Percentiles rank a stretch among this genome's conserved stretches.
phyloP scores from a whole-genome alignment of 64 coral and sea anemone species.

The Trachythela sp. region DNA sequence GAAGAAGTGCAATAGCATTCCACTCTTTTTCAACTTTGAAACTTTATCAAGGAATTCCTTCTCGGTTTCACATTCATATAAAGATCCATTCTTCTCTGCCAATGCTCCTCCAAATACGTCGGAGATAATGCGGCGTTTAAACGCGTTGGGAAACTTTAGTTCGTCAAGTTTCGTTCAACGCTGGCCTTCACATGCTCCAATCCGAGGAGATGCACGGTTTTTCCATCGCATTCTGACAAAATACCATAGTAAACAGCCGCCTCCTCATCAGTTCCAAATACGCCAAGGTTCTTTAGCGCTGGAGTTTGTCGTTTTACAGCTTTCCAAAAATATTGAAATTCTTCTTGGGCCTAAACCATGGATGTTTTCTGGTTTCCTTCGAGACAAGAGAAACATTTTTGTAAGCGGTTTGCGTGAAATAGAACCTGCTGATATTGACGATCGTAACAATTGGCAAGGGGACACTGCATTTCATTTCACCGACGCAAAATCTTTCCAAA shows the following conservation, averaged over 20 bases:
- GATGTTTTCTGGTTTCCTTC: conserved; percentile 36
- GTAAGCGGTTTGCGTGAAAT: conserved; percentile 56
- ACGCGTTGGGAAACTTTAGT: conserved; percentile 54
- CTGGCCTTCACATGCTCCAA: conserved; percentile 51
- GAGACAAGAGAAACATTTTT: conserved; percentile 42
- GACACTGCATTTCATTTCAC: neutral
- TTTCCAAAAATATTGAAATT: conserved; percentile 66
- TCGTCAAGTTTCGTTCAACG: conserved; percentile 44
- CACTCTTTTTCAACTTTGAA: conserved; percentile 17
- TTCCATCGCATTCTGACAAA: conserved; percentile 29
- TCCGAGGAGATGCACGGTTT: conserved; percentile 57
- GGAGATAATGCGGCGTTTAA: too few relatives aligned
- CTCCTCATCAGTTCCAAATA: conserved; percentile 46
- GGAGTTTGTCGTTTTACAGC: conserved; percentile 41
- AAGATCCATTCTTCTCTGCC: neutral
- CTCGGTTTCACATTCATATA: conserved; percentile 9
- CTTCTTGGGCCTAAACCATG: conserved; percentile 53
- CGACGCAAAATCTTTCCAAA: conserved; percentile 41
- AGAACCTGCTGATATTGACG: conserved; percentile 53
- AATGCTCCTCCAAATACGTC: neutral
- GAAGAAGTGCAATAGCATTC: neutral
- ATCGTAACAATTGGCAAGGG: conserved; percentile 50
- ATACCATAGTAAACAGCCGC: conserved; percentile 37
- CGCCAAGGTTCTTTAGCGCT: conserved; percentile 4
- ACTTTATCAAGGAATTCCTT: conserved; percentile 27